Percentiles rank a stretch among this genome's conserved stretches.
Conservation (phyloP, 2,113 vertebrate species). For the Pogonocichla stellata region DNA sequence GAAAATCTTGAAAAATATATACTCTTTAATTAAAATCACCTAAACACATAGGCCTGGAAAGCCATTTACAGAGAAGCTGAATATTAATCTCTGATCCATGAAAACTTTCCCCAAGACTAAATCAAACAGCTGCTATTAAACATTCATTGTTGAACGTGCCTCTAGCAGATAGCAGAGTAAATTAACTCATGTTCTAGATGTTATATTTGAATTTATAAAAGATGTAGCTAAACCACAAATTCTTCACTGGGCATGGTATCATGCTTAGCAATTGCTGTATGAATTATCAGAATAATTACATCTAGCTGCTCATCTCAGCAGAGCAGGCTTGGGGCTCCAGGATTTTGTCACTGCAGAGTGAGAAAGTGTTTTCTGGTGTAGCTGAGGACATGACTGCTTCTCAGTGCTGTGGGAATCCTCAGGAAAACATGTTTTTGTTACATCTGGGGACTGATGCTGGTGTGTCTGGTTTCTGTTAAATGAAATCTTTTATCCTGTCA, state of each 20-base stretch:
- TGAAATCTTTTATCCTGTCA: neutral
- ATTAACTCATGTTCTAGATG: neutral
- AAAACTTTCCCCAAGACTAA: neutral
- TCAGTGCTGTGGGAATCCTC: constrained; percentile 3
- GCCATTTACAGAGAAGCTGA: neutral
- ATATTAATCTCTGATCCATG: neutral
- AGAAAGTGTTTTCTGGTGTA: neutral
- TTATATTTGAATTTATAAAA: neutral
- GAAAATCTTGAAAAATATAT: neutral
- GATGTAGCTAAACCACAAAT: neutral
- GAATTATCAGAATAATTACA: neutral
- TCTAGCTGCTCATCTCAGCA: neutral
- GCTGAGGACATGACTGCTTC: neutral
- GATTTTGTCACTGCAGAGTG: neutral
- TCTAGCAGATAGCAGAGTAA: neutral
- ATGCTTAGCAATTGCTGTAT: neutral
- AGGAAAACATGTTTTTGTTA: neutral
- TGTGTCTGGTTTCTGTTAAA: constrained; percentile 6
- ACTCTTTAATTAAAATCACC: neutral
- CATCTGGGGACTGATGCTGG: neutral
- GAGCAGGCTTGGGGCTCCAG: neutral
- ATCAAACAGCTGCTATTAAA: neutral
- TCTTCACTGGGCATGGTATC: neutral
- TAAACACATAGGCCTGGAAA: neutral
- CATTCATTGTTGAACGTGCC: accelerated